phyloP scores from a whole-genome alignment of 2,888 invertebrate species.

The Napeogenes sylphis region DNA sequence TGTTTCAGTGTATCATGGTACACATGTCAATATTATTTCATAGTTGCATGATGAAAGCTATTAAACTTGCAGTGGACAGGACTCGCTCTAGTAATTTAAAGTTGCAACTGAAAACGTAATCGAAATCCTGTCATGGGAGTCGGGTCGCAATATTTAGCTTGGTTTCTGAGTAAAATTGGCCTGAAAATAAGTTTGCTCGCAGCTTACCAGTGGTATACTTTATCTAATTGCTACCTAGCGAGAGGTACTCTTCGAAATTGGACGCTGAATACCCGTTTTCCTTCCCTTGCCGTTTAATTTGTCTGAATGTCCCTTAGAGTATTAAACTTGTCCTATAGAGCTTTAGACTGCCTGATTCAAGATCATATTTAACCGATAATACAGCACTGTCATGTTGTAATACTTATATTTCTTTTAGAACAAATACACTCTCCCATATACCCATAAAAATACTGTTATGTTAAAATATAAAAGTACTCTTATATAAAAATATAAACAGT shows the following conservation, averaged over 20 bases:
- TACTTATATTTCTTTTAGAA: no score
- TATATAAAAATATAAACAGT: no score
- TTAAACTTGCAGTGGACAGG: conserved; percentile 42
- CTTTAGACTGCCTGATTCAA: no score
- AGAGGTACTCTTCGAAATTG: conserved; percentile 22
- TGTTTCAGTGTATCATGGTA: conserved; percentile 18
- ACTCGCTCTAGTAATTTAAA: conserved; percentile 61
- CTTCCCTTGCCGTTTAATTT: conserved; percentile 13
- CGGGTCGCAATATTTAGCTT: conserved; percentile 32
- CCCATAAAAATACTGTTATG: no score
- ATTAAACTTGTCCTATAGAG: background rate
- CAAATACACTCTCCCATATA: no score
- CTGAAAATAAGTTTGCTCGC: conserved; percentile 17
- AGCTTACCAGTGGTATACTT: conserved; percentile 16
- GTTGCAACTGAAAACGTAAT: conserved; percentile 54
- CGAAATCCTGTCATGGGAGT: conserved; percentile 35
- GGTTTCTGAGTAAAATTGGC: conserved; percentile 21
- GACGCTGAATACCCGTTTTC: conserved; percentile 1
- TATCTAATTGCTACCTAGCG: conserved; percentile 23
- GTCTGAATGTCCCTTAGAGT: background rate
- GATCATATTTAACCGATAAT: no score
- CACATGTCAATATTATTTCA: conserved; percentile 37
- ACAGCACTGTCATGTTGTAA: no score
- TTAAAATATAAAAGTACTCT: no score
- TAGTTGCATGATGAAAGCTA: conserved; percentile 29